phyloP scores from a whole-genome alignment of 2,113 vertebrate genomes.

The Apodemus speciosus region DNA sequence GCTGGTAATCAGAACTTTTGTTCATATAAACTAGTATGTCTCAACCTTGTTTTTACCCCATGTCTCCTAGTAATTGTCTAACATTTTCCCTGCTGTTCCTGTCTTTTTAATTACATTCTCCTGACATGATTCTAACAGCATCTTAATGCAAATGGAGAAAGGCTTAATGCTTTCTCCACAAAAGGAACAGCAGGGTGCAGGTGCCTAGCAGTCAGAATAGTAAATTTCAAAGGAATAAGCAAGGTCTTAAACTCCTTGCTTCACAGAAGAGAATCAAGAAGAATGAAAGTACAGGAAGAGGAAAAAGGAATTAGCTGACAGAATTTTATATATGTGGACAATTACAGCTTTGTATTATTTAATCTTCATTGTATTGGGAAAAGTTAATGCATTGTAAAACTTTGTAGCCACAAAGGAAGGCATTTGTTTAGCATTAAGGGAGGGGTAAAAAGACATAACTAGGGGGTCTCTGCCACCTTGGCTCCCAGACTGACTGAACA shows the following conservation, averaged over 20 bases:
- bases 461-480: too few relatives aligned
- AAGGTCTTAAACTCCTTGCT: conserved; percentile 60
- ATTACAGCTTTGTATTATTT: neutral
- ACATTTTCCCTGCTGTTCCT: conserved; percentile 70
- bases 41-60: conserved; percentile 62
- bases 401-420: neutral
- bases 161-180: conserved; percentile 58
- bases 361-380: neutral
- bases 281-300: neutral
- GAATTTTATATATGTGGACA: neutral
- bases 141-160: conserved; percentile 52
- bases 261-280: neutral
- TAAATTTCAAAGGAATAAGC: conserved; percentile 44
- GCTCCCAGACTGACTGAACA: too few relatives aligned
- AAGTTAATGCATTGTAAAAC: neutral
- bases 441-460: neutral
- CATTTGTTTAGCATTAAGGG: neutral
- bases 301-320: neutral
- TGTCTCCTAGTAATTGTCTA: conserved; percentile 67
- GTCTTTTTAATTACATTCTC: conserved; percentile 70
- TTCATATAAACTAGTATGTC: conserved; percentile 60
- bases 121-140: conserved; percentile 61
- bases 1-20: conserved; percentile 66
- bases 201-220: conserved; percentile 54
- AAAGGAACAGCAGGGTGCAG: conserved; percentile 51